phyloP scores from a whole-genome alignment of 2,113 vertebrate genomes.

The Hucho hucho region DNA sequence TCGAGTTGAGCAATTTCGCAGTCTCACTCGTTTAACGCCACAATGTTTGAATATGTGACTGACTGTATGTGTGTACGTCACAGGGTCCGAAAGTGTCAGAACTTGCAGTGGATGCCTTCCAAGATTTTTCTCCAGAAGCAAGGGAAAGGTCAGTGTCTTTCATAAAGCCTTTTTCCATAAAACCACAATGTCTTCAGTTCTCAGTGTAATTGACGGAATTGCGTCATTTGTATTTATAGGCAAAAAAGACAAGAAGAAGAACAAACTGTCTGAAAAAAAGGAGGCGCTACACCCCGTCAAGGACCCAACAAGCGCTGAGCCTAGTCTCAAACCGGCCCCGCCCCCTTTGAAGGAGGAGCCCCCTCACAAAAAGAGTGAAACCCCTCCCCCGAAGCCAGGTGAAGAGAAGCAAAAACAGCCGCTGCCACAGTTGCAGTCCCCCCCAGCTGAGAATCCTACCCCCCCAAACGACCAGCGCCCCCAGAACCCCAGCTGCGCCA shows the following conservation, averaged over 20 bases:
- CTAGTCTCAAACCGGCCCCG: conserved; percentile 72
- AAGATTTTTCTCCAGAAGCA: conserved; percentile 95
- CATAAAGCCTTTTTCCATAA: neutral
- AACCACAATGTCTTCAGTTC: neutral
- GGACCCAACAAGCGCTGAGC: conserved; percentile 71
- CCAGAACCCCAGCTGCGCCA: conserved; percentile 34
- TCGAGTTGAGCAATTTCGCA: neutral
- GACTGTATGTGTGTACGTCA: conserved; percentile 11
- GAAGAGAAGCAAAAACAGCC: conserved; percentile 81
- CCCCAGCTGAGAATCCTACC: conserved; percentile 37
- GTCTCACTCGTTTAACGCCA: neutral
- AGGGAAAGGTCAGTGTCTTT: conserved; percentile 81
- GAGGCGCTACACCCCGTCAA: conserved; percentile 77
- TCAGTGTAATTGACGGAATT: neutral
- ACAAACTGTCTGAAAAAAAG: conserved; percentile 86
- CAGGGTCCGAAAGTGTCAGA: conserved; percentile 98
- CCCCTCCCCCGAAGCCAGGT: conserved; percentile 70
- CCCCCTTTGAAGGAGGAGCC: conserved; percentile 77
- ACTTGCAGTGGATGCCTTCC: conserved; percentile 98
- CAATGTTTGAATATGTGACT: neutral
- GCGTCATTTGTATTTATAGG: conserved; percentile 53
- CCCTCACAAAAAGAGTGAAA: conserved; percentile 79
- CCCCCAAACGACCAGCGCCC: conserved; percentile 41
- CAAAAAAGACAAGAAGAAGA: conserved; percentile 96
- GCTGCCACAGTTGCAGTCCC: conserved; percentile 43